Conservation (phyloP, 35 echinoderm and acorn worm genomes). For the Amphiura filiformis region DNA sequence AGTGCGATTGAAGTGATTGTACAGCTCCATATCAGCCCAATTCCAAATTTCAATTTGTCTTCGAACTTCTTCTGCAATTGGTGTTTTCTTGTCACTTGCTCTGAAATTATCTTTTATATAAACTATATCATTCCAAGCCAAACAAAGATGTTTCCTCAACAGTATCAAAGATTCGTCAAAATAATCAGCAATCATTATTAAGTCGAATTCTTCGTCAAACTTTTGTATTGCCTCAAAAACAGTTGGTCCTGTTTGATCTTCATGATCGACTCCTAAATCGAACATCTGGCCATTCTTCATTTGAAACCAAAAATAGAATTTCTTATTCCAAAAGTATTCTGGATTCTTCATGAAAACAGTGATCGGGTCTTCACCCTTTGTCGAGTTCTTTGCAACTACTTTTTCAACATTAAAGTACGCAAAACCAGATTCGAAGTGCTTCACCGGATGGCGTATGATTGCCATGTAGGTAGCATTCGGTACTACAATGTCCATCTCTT, state of each 20-base stretch:
- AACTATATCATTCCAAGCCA: not conserved
- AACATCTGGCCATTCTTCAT: constrained; percentile 13
- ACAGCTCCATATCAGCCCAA: constrained; percentile 55
- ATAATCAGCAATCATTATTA: constrained; percentile 31
- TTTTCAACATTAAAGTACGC: constrained; percentile 45
- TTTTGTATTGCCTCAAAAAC: constrained; percentile 6
- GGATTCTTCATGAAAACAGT: constrained; percentile 28
- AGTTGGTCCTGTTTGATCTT: not conserved
- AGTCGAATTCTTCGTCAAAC: constrained; percentile 47
- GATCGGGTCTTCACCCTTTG: constrained; percentile 33
- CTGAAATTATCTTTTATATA: no score
- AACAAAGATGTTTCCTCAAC: not conserved
- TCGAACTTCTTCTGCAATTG: not conserved
- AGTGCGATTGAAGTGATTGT: constrained; percentile 71
- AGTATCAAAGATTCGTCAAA: not conserved
- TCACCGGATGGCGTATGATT: constrained; percentile 56
- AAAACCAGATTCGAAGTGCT: constrained; percentile 67
- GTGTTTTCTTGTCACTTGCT: constrained; percentile 16
- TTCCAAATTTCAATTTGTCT: constrained; percentile 65
- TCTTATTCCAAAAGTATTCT: not conserved
- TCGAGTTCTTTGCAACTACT: no score
- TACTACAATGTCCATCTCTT: constrained; percentile 49
- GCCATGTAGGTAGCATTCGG: constrained; percentile 63
- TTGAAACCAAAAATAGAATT: not conserved
- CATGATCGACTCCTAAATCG: constrained; percentile 37